Percentiles rank a stretch among this genome's conserved stretches.
Evolutionary conservation across 2,888 invertebrate genomes (phyloP).

Genomic region (Pachycephus smyrnensis): DNA sequence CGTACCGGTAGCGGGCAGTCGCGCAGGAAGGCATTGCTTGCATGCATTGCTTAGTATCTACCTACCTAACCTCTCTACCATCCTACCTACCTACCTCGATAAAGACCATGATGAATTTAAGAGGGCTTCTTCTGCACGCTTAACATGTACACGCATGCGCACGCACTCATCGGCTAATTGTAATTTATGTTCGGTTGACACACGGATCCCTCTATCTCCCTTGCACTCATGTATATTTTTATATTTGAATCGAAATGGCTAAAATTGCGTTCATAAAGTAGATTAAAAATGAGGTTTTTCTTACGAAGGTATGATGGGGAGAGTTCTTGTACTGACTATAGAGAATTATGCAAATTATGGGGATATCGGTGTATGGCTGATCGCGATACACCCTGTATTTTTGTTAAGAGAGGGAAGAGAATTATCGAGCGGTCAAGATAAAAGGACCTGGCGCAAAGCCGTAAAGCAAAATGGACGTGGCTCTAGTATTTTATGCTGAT

Average conservation of each 20-base stretch:
- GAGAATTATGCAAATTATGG: neutral
- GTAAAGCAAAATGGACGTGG: conserved; percentile 56
- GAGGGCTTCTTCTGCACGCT: conserved; percentile 17
- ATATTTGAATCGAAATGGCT: neutral
- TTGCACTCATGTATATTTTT: neutral
- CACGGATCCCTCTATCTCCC: neutral
- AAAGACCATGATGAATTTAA: conserved; percentile 43
- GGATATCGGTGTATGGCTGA: neutral
- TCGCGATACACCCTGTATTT: neutral
- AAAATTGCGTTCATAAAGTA: neutral
- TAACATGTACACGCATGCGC: conserved; percentile 37
- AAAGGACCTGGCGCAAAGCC: conserved; percentile 48
- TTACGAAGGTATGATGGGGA: neutral
- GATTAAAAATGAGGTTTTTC: neutral
- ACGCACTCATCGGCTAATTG: conserved; percentile 46
- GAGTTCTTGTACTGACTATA: neutral
- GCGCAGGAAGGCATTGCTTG: neutral
- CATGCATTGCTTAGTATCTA: neutral
- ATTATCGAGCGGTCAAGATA: conserved; percentile 54
- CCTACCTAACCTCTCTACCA: conserved; percentile 3
- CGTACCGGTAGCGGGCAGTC: conserved; percentile 2
- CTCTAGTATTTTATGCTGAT: conserved; percentile 58
- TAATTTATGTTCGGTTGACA: conserved; percentile 44
- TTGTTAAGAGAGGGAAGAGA: neutral
- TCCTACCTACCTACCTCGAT: conserved; percentile 24